A percentile compares a stretch with the other conserved stretches of the same genome.
Conservation (phyloP, 2,797 vertebrate genomes). For the Sus cebifrons region DNA sequence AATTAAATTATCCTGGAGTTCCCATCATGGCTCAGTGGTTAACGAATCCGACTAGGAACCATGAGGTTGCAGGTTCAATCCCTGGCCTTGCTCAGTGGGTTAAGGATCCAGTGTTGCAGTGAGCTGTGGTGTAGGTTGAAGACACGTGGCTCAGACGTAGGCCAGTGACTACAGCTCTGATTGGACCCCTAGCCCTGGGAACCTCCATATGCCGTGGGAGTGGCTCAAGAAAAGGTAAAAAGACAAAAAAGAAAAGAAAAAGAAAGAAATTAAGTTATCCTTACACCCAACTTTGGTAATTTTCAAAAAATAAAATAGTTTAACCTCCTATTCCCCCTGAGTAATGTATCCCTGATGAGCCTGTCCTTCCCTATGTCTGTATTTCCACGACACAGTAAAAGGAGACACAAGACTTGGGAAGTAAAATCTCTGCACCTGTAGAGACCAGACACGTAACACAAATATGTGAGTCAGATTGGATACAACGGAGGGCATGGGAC, state of each 20-base stretch:
- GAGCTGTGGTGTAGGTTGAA: no score
- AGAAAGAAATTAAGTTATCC: not conserved
- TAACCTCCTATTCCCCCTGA: not conserved
- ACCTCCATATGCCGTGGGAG: no score
- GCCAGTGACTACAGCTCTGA: no score
- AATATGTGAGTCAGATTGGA: not conserved
- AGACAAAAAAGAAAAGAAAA: no score
- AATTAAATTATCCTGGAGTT: not conserved
- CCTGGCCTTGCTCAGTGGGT: no score
- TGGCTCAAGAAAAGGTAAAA: no score
- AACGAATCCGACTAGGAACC: no score
- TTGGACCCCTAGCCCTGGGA: no score
- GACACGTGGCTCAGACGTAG: no score
- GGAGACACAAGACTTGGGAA: not conserved
- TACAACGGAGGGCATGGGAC: not conserved
- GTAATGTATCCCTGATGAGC: not conserved
- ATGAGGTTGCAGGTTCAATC: no score
- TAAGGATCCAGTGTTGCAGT: no score
- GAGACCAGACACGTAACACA: not conserved
- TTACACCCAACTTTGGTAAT: not conserved
- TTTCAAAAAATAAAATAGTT: not conserved
- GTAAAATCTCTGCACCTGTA: not conserved
- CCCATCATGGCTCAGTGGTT: no score
- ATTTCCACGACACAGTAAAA: not conserved
- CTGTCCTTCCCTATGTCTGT: not conserved